Base-by-base conservation (phyloP, 2,888 invertebrate genomes). In the Hydrotaea diabolus region DNA sequence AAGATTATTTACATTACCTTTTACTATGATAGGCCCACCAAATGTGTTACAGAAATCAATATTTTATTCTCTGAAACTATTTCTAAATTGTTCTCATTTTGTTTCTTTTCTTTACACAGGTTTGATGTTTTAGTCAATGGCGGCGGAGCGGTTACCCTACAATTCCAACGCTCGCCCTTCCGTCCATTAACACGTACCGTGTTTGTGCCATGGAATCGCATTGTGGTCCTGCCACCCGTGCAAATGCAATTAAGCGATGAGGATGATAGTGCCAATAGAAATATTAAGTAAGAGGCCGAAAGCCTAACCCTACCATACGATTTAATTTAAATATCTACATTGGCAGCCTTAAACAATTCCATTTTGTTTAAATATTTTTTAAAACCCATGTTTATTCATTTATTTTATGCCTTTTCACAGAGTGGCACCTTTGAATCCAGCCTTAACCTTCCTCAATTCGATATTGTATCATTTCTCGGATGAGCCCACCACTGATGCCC, bases 81-180 rank as follows among this genome's bases (percentile, higher is more conserved):
- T 49, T 13, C 15, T n/a, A 23, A 43, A 31, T 53, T 49, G 2
- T 31, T 69, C 66, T n/a, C n/a, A n/a, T n/a, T n/a, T n/a, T n/a
- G n/a, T n/a, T n/a, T n/a, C n/a, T n/a, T 31, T 39, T 53, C 46
- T 53, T 31, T 55, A n/a, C 64, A 85, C 92, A 98, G 98, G 96
- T 99, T 99, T 94, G 99, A 99, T 93, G 96, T 99, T 82, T 94
- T 99, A 90, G 99, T 99, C 85, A 99, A 99, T 93, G 99, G 99
- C 17, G 99, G 99, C 69, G 98, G 98, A 43, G 98, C 98, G 1
- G 98, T 99, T 80, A 98, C 98, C 21, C 94, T 99, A 87, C 98
- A 98, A 93, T 98, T 99, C 93, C 98, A 98, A 92, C 94, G 99
- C 83, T 97, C 97, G 79, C 99, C 99, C 31, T 99, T 98, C 94